Percentiles rank a stretch among this genome's conserved stretches.
Evolutionary conservation across 2,113 vertebrate genomes (phyloP).

Genomic region (Phalacrocorax carbo): DNA sequence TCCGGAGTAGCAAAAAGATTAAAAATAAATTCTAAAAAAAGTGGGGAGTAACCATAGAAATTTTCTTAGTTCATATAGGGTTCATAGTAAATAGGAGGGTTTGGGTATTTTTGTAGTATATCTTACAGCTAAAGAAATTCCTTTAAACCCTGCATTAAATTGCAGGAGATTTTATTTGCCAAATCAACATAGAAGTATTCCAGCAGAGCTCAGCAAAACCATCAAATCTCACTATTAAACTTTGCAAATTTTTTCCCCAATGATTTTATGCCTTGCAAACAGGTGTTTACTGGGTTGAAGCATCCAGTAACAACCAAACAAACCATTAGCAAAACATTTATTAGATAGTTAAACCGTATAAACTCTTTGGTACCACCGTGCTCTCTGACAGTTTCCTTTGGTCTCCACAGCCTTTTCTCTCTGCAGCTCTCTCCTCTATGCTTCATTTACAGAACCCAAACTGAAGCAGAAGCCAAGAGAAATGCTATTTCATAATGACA

Average conservation of each 20-base stretch:
- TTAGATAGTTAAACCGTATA: neutral
- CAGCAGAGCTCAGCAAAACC: neutral
- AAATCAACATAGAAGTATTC: neutral
- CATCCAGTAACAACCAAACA: neutral
- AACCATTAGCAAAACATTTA: neutral
- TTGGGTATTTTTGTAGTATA: neutral
- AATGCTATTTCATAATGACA: neutral
- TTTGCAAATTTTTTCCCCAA: neutral
- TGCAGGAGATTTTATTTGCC: neutral
- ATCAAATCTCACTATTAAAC: neutral
- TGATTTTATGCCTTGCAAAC: neutral
- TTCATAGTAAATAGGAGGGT: neutral
- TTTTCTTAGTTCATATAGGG: neutral
- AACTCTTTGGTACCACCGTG: neutral
- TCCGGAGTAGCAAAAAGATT: neutral
- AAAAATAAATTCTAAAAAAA: neutral
- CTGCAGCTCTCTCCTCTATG: neutral
- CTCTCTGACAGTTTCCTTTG: neutral
- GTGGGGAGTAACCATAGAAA: neutral
- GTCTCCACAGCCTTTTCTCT: neutral
- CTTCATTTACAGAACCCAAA: neutral
- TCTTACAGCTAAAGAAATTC: neutral
- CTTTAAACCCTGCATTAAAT: neutral
- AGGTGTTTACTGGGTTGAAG: neutral
- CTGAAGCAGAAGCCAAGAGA: neutral